Conservation (phyloP, 2,113 vertebrate genomes). For the Paramormyrops kingsleyae region DNA sequence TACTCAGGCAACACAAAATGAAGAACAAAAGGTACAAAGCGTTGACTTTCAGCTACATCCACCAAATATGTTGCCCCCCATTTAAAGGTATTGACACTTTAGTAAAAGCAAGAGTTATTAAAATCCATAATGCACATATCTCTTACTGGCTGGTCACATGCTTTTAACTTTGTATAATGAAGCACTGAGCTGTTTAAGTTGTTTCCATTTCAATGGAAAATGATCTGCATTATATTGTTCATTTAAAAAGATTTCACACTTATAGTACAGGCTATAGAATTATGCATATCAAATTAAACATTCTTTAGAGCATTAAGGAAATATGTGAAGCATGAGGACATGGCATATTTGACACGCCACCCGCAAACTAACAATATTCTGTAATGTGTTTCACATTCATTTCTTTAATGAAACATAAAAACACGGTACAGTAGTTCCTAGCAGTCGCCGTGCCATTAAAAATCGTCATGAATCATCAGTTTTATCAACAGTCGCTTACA, state of each 20-base stretch:
- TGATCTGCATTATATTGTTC: not conserved
- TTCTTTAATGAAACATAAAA: not conserved
- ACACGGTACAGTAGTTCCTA: not conserved
- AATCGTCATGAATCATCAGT: not conserved
- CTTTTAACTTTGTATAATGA: not conserved
- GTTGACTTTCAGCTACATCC: constrained; percentile 32
- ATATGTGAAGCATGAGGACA: not conserved
- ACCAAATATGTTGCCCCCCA: not conserved
- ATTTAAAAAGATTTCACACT: not conserved
- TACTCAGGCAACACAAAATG: constrained; percentile 14
- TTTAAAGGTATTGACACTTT: not conserved
- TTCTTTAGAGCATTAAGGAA: not conserved
- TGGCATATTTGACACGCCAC: not conserved
- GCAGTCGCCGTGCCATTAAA: not conserved
- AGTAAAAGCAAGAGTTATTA: not conserved
- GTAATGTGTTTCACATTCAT: not conserved
- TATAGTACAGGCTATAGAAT: not conserved
- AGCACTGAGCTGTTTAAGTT: not conserved
- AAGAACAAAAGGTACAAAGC: constrained; percentile 41
- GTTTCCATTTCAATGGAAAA: not conserved
- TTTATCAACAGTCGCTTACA: not conserved
- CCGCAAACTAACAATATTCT: not conserved
- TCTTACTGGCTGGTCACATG: not conserved
- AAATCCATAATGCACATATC: not conserved
- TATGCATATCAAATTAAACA: not conserved